phyloP scores from a whole-genome alignment of 2,797 vertebrate species.

The Pseudocheirus occidentalis region DNA sequence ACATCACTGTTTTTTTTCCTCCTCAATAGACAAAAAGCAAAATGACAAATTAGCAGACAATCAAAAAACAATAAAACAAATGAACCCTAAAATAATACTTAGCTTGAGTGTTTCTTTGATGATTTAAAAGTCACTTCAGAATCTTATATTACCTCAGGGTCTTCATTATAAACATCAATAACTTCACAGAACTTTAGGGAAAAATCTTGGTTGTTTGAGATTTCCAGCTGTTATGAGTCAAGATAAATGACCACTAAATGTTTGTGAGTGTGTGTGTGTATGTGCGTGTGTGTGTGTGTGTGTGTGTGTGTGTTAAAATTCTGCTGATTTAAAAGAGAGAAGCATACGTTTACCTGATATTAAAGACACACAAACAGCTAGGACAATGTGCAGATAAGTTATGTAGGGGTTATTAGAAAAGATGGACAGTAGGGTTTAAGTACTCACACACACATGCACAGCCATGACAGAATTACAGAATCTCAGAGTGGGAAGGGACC shows the following conservation, averaged over 20 bases:
- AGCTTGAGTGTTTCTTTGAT: constrained; percentile 22
- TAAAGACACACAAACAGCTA: not conserved
- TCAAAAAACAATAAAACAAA: constrained; percentile 22
- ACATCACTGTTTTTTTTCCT: not conserved
- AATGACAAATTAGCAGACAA: not conserved
- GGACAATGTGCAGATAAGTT: not conserved
- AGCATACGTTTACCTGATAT: not conserved
- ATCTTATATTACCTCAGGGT: constrained; percentile 6
- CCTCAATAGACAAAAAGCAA: not conserved
- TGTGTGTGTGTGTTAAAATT: not conserved
- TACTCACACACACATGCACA: not conserved
- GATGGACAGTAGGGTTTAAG: not conserved
- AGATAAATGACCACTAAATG: constrained; percentile 7
- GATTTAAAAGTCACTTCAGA: constrained; percentile 56
- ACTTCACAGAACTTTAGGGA: constrained; percentile 33
- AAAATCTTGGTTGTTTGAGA: constrained; percentile 25
- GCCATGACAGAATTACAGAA: not conserved
- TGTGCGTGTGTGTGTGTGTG: too few relatives aligned
- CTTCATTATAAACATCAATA: constrained; percentile 35
- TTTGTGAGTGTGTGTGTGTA: not conserved
- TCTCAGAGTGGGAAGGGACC: not conserved
- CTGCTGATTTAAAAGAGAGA: constrained; percentile 3
- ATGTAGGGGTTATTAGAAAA: not conserved
- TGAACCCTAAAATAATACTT: constrained; percentile 26
- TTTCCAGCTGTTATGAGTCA: constrained; percentile 30